These are phyloP conservation scores for Drosophila quinaria DNA, from an alignment of 2,888 invertebrate species.

Conservation along the genomic window DNA sequence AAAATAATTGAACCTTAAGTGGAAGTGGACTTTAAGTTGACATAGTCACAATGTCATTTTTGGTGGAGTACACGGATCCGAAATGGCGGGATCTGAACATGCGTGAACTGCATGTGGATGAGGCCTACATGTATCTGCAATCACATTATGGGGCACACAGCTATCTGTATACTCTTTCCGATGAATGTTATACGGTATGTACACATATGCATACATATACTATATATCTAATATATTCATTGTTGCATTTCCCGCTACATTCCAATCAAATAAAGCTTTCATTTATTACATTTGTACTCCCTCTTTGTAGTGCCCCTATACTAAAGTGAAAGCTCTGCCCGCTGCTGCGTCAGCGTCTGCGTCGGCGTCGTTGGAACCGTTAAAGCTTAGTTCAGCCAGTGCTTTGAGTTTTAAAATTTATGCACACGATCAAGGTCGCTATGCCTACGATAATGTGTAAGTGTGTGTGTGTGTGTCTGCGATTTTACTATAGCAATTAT, in stretches of 20 bases:
- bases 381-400: constrained; percentile 87
- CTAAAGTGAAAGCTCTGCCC: constrained; percentile 85
- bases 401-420: constrained; percentile 88
- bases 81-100: constrained; percentile 87
- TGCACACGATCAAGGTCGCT: constrained; percentile 86
- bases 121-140: constrained; percentile 88
- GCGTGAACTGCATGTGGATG: constrained; percentile 88
- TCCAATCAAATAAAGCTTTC: constrained; percentile 13
- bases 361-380: constrained; percentile 69
- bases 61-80: constrained; percentile 87
- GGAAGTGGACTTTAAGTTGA: constrained; percentile 15
- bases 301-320: constrained; percentile 88
- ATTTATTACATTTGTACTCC: constrained; percentile 13
- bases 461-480: constrained; percentile 57
- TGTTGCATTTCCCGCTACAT: constrained; percentile 32
- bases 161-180: constrained; percentile 89
- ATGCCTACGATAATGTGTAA: constrained; percentile 84
- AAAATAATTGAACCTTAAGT: constrained; percentile 26
- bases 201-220: no score
- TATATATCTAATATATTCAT: neutral
- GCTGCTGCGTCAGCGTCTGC: constrained; percentile 26
- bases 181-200: constrained; percentile 90
- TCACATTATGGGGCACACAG: constrained; percentile 82
- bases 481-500: neutral
- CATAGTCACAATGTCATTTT: constrained; percentile 85